These are phyloP conservation scores for Caenorhabditis uteleia DNA, from an alignment of 2,888 invertebrate species.

Conservation along the genomic window DNA sequence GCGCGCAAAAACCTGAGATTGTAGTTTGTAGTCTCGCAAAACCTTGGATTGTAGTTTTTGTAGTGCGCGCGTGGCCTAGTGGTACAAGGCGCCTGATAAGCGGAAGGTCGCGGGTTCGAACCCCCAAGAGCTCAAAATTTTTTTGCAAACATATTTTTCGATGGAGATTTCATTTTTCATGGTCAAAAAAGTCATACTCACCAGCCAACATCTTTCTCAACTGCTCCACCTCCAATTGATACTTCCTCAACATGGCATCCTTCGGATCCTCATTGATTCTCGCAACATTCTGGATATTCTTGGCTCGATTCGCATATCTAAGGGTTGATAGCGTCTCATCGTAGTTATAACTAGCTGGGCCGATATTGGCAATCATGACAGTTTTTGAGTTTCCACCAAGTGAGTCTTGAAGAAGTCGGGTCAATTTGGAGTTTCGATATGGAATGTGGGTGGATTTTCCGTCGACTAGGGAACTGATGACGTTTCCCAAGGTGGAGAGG, in stretches of 20 bases:
- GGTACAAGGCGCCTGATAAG: no score
- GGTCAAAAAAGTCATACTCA: no score
- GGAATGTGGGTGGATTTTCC: conserved; percentile 97
- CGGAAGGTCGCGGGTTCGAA: no score
- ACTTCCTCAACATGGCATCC: conserved; percentile 90
- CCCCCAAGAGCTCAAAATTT: neutral
- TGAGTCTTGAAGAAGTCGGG: conserved; percentile 91
- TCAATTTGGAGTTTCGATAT: conserved; percentile 95
- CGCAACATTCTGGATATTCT: conserved; percentile 78
- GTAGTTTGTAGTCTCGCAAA: no score
- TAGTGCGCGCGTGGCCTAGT: no score
- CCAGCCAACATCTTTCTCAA: conserved; percentile 82
- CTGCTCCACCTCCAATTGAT: conserved; percentile 93
- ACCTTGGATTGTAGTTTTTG: no score
- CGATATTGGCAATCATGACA: conserved; percentile 85
- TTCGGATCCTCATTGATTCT: conserved; percentile 95
- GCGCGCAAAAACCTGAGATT: no score
- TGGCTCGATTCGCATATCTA: conserved; percentile 90
- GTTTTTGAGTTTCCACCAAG: conserved; percentile 75
- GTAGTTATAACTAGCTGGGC: conserved; percentile 94
- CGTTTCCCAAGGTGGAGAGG: conserved; percentile 93
- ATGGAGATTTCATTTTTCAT: no score
- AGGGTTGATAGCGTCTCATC: conserved; percentile 96
- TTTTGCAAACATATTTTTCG: no score
- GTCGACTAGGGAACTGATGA: conserved; percentile 96